These are phyloP conservation scores for Serranus cabrilla DNA, from an alignment of 2,797 vertebrate species.

Conservation along the genomic window DNA sequence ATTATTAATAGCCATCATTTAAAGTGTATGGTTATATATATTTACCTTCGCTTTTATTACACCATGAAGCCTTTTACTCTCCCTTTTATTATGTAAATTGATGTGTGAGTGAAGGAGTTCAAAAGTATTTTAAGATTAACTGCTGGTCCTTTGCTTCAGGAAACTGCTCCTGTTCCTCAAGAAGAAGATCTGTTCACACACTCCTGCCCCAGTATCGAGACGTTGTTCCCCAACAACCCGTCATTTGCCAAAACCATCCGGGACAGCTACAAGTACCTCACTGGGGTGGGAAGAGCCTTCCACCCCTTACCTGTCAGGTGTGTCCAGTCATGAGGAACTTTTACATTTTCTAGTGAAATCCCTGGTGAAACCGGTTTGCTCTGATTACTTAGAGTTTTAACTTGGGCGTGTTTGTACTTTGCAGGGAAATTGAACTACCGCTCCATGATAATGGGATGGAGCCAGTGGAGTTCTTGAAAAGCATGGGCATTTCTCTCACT, in stretches of 20 bases:
- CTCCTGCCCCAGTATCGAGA: conserved; percentile 88
- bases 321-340: background rate
- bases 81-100: background rate
- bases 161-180: conserved; percentile 45
- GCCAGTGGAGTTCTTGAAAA: conserved; percentile 88
- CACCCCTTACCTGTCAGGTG: conserved; percentile 81
- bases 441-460: conserved; percentile 86
- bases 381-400: conserved; percentile 16
- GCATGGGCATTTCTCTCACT: conserved; percentile 88
- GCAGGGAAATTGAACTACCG: conserved; percentile 86
- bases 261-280: conserved; percentile 89
- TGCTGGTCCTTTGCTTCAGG: conserved; percentile 61
- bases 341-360: background rate
- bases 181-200: conserved; percentile 86
- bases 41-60: background rate
- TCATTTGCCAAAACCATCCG: conserved; percentile 89
- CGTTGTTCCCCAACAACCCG: conserved; percentile 89
- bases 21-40: background rate
- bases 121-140: background rate
- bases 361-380: background rate
- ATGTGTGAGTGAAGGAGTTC: background rate
- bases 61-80: background rate
- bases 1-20: background rate
- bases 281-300: conserved; percentile 84
- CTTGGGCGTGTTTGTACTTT: conserved; percentile 6